These are phyloP conservation scores for Leptopilina myrica DNA, from an alignment of 2,888 invertebrate species.

Conservation along the genomic window DNA sequence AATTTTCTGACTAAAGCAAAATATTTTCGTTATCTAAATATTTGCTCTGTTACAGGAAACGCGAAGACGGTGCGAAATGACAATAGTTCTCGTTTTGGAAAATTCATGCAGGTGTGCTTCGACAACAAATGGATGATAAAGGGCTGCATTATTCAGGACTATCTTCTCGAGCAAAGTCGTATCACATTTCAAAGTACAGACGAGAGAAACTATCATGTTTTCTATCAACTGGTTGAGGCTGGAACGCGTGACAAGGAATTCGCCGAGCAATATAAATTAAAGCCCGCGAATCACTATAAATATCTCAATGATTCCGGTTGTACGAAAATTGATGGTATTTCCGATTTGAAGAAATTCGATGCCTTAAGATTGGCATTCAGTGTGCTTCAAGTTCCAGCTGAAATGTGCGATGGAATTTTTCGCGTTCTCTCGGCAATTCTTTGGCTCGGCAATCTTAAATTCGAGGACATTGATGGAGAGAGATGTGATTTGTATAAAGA, in stretches of 20 bases:
- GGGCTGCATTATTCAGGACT: constrained; percentile 94
- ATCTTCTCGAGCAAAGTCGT: constrained; percentile 91
- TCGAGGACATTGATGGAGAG: constrained; percentile 92
- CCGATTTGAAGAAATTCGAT: constrained; percentile 86
- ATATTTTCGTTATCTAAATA: background rate
- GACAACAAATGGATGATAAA: constrained; percentile 93
- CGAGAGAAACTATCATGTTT: constrained; percentile 94
- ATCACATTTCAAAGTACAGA: constrained; percentile 92
- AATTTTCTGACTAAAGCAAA: too few species aligned
- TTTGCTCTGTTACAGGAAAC: constrained; percentile 81
- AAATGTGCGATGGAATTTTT: constrained; percentile 93
- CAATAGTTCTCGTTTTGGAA: constrained; percentile 95
- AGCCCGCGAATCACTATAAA: constrained; percentile 86
- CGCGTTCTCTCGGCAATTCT: constrained; percentile 92
- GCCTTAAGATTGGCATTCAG: constrained; percentile 92
- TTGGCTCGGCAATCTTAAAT: constrained; percentile 93
- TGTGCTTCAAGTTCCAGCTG: constrained; percentile 90
- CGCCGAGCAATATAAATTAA: constrained; percentile 85
- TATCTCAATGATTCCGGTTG: constrained; percentile 91
- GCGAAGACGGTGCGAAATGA: constrained; percentile 96
- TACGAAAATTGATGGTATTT: constrained; percentile 81
- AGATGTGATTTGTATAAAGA: constrained; percentile 85
- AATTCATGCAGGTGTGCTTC: constrained; percentile 96
- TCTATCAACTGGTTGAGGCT: constrained; percentile 93
- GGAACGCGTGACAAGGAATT: constrained; percentile 89